Base-by-base conservation (phyloP, 2,888 invertebrate species). In the Himalopsyche kuldschensis region DNA sequence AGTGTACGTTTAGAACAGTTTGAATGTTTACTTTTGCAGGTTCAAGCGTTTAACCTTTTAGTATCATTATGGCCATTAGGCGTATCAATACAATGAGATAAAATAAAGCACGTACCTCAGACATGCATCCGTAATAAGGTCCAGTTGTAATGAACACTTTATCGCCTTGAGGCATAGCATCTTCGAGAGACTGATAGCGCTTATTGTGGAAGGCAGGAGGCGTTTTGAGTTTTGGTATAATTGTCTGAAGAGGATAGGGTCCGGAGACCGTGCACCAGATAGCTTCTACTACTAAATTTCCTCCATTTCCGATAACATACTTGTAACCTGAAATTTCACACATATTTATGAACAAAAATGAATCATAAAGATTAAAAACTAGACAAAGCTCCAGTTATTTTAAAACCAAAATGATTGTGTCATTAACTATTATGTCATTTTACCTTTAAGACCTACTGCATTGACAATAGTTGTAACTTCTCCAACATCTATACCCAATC, bases 121-220 rank as follows among this genome's bases (percentile, higher is more conserved):
- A 98, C 89, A 94, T 91, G 77, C 94, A 93, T 0, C 97, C 98
- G 88, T 97, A 97, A 89, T 96, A 95, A 6, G 95, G 96, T 86
- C 94, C 94, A 0, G 98, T 92, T 89, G 97, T 93, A 41, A 92
- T 87, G 89, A 97, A 98, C 87, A 97, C 95, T 1, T 88, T 88
- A 80, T 93, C 93, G 0, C 94, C 94, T 0, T 91, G 89, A 0
- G 95, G 93, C 88, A 96, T 98, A 0, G 97, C 92, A 83, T 88
- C 90, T 81, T 88, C 88, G 8, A 90, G 89, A 10, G 90, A 88
- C 75, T 88, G 88, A 87, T 87, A 90, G 79, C 87, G 86, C 27
- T 88, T 88, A 10, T 83, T 77, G 78, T 78, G 75, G 1, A 82
- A 48, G 31, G 79, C 63, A 3, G 85, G 78, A 6, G 84, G 85